phyloP scores from a whole-genome alignment of 2,797 vertebrate species.

The Gallinago stenura region DNA sequence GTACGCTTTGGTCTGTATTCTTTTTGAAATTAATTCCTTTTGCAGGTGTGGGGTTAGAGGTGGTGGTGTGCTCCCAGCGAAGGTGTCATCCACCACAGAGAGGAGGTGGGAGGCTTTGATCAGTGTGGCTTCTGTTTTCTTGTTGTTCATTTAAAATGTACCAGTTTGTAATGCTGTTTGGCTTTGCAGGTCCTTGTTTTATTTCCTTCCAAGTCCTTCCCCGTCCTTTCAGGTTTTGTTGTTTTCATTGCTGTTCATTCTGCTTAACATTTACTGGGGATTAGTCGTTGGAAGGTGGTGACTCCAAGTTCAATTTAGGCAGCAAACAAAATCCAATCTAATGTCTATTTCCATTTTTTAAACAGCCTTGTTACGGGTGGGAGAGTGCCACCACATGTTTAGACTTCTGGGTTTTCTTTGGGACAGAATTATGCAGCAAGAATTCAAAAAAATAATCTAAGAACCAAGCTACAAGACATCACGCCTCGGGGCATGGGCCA shows the following conservation, averaged over 20 bases:
- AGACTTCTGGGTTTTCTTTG: background rate
- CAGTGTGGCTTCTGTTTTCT: slow-evolving; percentile 54
- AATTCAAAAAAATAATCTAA: background rate
- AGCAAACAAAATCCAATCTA: background rate
- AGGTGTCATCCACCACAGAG: slow-evolving; percentile 44
- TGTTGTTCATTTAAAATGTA: slow-evolving; percentile 71
- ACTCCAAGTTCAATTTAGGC: background rate
- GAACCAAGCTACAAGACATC: background rate
- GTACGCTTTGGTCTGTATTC: slow-evolving; percentile 50
- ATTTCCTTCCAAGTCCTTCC: slow-evolving; percentile 46
- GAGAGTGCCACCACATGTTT: background rate
- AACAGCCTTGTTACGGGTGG: background rate
- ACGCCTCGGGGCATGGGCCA: background rate
- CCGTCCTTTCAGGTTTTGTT: slow-evolving; percentile 35
- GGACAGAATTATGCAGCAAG: background rate
- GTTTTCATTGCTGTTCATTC: slow-evolving; percentile 41
- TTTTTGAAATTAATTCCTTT: slow-evolving; percentile 71
- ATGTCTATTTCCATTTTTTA: background rate
- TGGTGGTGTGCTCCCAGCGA: slow-evolving; percentile 43
- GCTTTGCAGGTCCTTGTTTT: slow-evolving; percentile 46
- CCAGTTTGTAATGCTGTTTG: slow-evolving; percentile 44
- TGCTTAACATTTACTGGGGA: background rate
- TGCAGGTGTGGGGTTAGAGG: slow-evolving; percentile 71
- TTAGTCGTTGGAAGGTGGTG: background rate
- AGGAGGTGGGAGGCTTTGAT: slow-evolving; percentile 63